phyloP scores from a whole-genome alignment of 1,140 invertebrate genomes.

The Camponotus pennsylvanicus region DNA sequence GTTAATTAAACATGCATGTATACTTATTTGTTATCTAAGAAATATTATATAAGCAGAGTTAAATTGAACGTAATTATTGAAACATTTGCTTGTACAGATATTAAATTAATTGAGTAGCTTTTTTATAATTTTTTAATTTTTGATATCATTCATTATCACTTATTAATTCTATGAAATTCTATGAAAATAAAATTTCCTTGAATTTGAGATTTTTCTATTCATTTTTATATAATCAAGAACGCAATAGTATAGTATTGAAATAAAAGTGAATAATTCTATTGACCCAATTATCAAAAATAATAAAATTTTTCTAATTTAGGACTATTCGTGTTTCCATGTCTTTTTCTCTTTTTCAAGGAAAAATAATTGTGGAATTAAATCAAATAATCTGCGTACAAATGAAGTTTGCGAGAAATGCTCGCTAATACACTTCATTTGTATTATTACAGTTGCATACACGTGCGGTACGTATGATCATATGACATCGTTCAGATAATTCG shows the following conservation, averaged over 20 bases:
- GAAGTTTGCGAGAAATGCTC: neutral
- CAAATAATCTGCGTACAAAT: neutral
- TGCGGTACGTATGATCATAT: neutral
- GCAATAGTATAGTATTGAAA: no score
- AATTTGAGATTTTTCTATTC: neutral
- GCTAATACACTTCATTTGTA: neutral
- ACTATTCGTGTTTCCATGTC: no score
- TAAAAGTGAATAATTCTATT: neutral
- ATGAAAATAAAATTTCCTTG: neutral
- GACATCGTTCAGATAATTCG: constrained; percentile 14
- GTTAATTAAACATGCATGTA: neutral
- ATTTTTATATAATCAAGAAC: no score
- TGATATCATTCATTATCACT: neutral
- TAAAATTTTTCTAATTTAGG: neutral
- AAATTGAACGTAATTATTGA: neutral
- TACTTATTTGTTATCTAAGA: neutral
- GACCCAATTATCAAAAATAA: neutral
- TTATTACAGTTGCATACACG: constrained; percentile 17
- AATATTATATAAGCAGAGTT: neutral
- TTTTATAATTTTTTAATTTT: neutral
- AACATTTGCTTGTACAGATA: neutral
- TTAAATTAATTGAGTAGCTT: neutral
- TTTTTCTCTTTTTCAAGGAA: neutral
- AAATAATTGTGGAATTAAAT: neutral
- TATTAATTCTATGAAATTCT: constrained; percentile 8